A percentile compares a stretch with the other conserved stretches of the same genome.
Conservation (phyloP, 2,113 vertebrate species). For the Esox niger region DNA sequence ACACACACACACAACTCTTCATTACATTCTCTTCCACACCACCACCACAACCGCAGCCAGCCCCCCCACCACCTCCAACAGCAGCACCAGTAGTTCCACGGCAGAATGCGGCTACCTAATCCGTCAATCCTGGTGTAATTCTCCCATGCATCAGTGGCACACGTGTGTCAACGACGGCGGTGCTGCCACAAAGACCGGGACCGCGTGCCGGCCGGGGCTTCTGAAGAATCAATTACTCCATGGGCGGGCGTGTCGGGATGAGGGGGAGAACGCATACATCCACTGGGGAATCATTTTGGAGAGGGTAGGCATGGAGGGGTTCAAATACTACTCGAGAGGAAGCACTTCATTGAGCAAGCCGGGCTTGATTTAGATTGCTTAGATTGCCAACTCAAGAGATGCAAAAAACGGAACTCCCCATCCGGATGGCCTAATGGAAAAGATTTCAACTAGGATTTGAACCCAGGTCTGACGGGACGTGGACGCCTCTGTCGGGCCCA, state of each 20-base stretch:
- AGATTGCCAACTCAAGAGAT: too few species aligned
- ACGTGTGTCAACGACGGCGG: constrained; percentile 24
- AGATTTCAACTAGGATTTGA: neutral
- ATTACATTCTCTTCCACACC: neutral
- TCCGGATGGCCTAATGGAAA: too few species aligned
- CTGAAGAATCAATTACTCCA: constrained; percentile 61
- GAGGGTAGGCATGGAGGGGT: constrained; percentile 34
- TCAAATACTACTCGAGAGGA: too few species aligned
- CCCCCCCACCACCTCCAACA: constrained; percentile 12
- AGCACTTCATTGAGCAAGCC: too few species aligned
- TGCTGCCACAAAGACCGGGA: constrained; percentile 29
- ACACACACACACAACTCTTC: constrained; percentile 10
- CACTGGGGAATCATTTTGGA: constrained; percentile 50
- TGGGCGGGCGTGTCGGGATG: constrained; percentile 43
- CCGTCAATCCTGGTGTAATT: constrained; percentile 34
- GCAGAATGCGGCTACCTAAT: constrained; percentile 24
- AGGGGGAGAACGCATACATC: constrained; percentile 24
- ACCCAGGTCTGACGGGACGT: constrained; percentile 21
- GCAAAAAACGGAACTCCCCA: too few species aligned
- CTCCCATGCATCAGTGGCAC: constrained; percentile 28
- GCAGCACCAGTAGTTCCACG: constrained; percentile 12
- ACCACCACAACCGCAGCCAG: too few species aligned
- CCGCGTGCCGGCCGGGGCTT: constrained; percentile 27
- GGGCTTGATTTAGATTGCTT: too few species aligned
- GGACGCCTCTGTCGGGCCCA: neutral